phyloP scores from a whole-genome alignment of 2,797 vertebrate genomes.

The Myripristis murdjan region DNA sequence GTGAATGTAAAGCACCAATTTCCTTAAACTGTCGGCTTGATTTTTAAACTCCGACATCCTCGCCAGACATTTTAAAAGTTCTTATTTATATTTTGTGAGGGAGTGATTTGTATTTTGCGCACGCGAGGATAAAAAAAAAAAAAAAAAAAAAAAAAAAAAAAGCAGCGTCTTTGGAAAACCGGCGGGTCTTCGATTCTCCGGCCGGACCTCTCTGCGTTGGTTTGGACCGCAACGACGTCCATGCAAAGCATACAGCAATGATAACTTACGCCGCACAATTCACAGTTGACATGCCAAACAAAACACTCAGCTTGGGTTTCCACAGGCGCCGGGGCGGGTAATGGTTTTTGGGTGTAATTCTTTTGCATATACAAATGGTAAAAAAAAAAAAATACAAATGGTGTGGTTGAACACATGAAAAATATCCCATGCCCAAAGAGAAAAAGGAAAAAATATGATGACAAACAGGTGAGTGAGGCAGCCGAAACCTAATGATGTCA shows the following conservation, averaged over 20 bases:
- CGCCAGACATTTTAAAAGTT: slow-evolving; percentile 3
- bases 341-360: slow-evolving; percentile 28
- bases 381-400: slow-evolving; percentile 48
- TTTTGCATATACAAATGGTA: slow-evolving; percentile 76
- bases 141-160: too few relatives aligned
- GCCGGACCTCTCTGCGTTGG: slow-evolving; percentile 34
- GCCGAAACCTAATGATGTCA: background rate
- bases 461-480: background rate
- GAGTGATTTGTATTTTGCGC: slow-evolving; percentile 25
- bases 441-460: too few relatives aligned
- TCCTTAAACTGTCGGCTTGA: slow-evolving; percentile 40
- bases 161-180: background rate
- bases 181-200: background rate
- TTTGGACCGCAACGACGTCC: slow-evolving; percentile 47
- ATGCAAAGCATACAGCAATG: slow-evolving; percentile 72
- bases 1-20: slow-evolving; percentile 58
- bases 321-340: background rate
- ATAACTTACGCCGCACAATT: slow-evolving; percentile 51
- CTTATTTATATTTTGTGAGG: slow-evolving; percentile 6
- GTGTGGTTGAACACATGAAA: slow-evolving; percentile 1
- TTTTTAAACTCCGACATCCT: slow-evolving; percentile 11
- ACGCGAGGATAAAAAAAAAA: too few relatives aligned
- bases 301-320: slow-evolving; percentile 71
- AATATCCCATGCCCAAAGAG: background rate
- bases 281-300: slow-evolving; percentile 38